Evolutionary conservation across 2,797 vertebrate genomes (phyloP).

Genomic region (Cirrhinus mrigala): DNA sequence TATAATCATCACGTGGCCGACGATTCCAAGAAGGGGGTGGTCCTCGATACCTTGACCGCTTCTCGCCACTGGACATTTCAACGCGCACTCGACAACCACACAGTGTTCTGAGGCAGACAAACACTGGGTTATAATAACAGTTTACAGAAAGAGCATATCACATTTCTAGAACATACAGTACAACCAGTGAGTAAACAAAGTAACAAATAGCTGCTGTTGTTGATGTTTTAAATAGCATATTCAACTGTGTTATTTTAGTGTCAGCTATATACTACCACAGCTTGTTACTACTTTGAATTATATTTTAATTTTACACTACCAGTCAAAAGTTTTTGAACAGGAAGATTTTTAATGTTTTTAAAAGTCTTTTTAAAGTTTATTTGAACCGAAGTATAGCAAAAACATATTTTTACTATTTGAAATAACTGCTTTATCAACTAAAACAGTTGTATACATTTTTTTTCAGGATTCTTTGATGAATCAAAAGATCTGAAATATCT

Average conservation of each 20-base stretch:
- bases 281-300: background rate
- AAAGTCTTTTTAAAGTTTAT: no score
- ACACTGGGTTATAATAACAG: background rate
- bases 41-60: slow-evolving; percentile 91
- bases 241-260: background rate
- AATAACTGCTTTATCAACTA: no score
- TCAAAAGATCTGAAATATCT: no score
- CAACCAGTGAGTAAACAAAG: background rate
- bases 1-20: slow-evolving; percentile 90
- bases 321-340: no score
- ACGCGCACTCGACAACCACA: slow-evolving; percentile 95
- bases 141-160: background rate
- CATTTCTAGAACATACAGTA: background rate
- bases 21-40: slow-evolving; percentile 94
- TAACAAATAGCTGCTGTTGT: background rate
- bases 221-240: background rate
- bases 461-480: no score
- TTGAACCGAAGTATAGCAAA: no score
- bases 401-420: no score
- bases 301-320: background rate
- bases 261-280: background rate
- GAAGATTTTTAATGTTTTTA: no score
- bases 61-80: slow-evolving; percentile 95
- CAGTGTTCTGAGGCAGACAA: slow-evolving; percentile 79
- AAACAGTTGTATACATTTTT: no score